Base-by-base conservation (phyloP, 1,140 invertebrate species). In the Acromyrmex heyeri region DNA sequence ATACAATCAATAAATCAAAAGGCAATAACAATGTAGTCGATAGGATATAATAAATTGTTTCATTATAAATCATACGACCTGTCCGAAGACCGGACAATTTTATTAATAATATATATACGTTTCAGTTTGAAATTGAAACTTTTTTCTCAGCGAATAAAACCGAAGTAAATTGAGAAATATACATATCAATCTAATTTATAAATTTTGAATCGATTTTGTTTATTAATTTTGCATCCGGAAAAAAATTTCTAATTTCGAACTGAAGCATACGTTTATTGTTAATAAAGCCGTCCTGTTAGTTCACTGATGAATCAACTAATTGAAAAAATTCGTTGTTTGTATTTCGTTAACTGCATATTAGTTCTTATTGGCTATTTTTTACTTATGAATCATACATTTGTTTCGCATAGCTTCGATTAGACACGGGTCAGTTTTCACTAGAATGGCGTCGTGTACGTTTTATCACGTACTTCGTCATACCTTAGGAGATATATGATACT, bases 271-370 rank as follows among this genome's bases (percentile, higher is more conserved):
- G 34, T 67, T 50, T 50, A 16, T 69, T 50, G 21, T 69, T 69
- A 69, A 50, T 50, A 48, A 69, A 69, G 38, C n/a, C 14, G 12
- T 50, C 65, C 21, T 3, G 38, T 16, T 14, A 50, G 2, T 21
- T 1, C 6, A 48, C 48, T 16, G 14, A 16, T 50, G 7, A 21
- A 50, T 50, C 24, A 21, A 69, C 12, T 48, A 44, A 50, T 24
- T 24, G 12, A 48, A 48, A 69, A 69, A 48, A 69, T 21, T 50
- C 21, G 21, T 69, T 38, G 18, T 65, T 69, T 48, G 65, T n/a
- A 14, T 67, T n/a, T 4, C n/a, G 38, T 69, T 2, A 50, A 69
- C 21, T 69, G 8, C 21, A 21, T 14, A 50, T 69, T 69, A 69
- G 6, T n/a, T 69, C 12, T 69, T 50, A 24, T 24, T 69, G n/a